Evolutionary conservation across 2,113 vertebrate genomes (phyloP).

Genomic region (Nannospalax galili): DNA sequence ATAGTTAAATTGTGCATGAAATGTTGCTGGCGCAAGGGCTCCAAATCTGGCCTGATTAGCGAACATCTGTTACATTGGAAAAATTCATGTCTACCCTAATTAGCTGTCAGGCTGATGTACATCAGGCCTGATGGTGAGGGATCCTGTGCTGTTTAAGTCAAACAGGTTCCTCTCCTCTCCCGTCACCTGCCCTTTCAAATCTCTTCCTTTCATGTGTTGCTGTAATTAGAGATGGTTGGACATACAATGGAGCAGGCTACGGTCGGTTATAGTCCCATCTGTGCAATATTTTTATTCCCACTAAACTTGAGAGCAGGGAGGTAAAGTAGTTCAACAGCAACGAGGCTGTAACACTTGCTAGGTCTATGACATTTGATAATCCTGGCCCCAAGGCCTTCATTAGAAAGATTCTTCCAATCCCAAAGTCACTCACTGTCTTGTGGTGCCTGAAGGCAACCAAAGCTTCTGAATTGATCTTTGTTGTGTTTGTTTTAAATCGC

Average conservation of each 20-base stretch:
- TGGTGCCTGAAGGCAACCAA: slow-evolving; percentile 81
- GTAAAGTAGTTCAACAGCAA: slow-evolving; percentile 70
- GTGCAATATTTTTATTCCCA: slow-evolving; percentile 91
- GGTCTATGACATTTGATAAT: slow-evolving; percentile 75
- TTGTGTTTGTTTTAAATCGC: slow-evolving; percentile 73
- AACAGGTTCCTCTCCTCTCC: slow-evolving; percentile 98
- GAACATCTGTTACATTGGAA: slow-evolving; percentile 99
- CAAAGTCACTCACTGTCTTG: slow-evolving; percentile 56
- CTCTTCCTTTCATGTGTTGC: slow-evolving; percentile 89
- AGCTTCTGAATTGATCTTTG: slow-evolving; percentile 73
- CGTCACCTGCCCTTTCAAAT: slow-evolving; percentile 96
- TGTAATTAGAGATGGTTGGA: slow-evolving; percentile 98
- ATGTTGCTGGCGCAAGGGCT: slow-evolving; percentile 99
- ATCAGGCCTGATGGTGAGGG: slow-evolving; percentile 99
- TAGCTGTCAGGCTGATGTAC: slow-evolving; percentile 99
- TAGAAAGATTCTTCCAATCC: slow-evolving; percentile 70
- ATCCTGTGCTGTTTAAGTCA: slow-evolving; percentile 94
- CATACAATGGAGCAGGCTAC: slow-evolving; percentile 96
- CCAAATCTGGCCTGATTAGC: slow-evolving; percentile 99
- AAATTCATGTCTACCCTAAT: slow-evolving; percentile 99
- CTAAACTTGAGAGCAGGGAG: slow-evolving; percentile 79
- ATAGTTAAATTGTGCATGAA: slow-evolving; percentile 99
- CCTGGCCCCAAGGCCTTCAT: slow-evolving; percentile 68
- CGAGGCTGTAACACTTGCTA: slow-evolving; percentile 77
- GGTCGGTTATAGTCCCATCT: slow-evolving; percentile 96